A percentile compares a stretch with the other conserved stretches of the same genome.
Evolutionary conservation across 2,113 vertebrate species (phyloP).

Genomic region (Calonectris borealis): DNA sequence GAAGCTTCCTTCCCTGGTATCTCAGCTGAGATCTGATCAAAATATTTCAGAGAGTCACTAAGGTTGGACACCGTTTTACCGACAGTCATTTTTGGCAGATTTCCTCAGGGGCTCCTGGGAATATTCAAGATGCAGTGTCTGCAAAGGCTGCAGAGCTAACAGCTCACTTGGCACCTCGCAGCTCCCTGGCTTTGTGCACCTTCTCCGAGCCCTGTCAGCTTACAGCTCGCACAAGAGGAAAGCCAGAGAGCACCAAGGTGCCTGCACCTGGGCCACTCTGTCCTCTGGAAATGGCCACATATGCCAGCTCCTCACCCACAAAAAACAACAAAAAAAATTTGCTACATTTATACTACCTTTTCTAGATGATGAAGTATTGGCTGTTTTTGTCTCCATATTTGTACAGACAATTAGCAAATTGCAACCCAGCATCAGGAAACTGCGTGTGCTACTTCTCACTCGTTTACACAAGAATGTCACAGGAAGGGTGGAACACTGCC

Average conservation of each 20-base stretch:
- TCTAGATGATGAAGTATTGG: neutral
- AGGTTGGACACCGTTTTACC: neutral
- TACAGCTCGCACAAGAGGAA: fast-evolving
- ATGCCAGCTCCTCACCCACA: neutral
- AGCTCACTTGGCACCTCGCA: fast-evolving
- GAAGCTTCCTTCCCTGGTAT: neutral
- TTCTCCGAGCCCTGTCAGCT: neutral
- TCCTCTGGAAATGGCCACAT: neutral
- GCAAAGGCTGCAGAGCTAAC: neutral
- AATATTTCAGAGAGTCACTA: neutral
- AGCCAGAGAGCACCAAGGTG: neutral
- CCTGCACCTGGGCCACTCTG: neutral
- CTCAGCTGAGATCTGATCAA: conserved; percentile 7
- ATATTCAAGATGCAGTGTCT: neutral
- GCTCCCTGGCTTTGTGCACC: neutral
- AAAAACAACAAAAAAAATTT: too few relatives aligned
- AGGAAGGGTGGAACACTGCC: neutral
- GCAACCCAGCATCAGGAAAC: neutral
- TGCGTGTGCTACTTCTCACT: neutral
- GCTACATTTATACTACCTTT: neutral
- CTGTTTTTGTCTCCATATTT: neutral
- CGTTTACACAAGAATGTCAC: neutral
- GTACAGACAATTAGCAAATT: neutral
- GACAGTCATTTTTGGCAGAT: neutral
- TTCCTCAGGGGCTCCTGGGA: neutral